These are phyloP conservation scores for Fragariocoptes setiger DNA, from an alignment of 1,140 invertebrate species.

Conservation along the genomic window DNA sequence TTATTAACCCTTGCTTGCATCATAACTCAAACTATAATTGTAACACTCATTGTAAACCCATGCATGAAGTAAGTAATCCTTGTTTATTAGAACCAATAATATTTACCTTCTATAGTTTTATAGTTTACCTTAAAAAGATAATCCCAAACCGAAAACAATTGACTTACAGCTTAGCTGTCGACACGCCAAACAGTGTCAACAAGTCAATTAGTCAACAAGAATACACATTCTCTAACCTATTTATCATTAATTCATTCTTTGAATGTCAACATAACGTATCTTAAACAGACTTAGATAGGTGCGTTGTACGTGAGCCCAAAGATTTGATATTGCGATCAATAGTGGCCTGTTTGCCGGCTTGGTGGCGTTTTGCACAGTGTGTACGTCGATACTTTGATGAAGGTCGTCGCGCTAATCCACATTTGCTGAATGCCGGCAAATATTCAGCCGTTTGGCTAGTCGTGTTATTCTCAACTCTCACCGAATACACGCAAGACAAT, in stretches of 20 bases:
- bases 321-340: conserved; percentile 28
- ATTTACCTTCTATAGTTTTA: too few species aligned
- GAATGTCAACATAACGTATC: too few species aligned
- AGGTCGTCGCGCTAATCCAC: conserved; percentile 22
- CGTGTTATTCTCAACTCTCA: conserved; percentile 47
- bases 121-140: too few species aligned
- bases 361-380: conserved; percentile 90
- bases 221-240: conserved; percentile 58
- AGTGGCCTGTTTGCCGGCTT: conserved; percentile 66
- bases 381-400: conserved; percentile 46
- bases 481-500: conserved; percentile 23
- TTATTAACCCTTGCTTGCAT: too few species aligned
- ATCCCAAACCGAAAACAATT: too few species aligned
- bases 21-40: too few species aligned
- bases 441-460: conserved; percentile 89
- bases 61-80: too few species aligned
- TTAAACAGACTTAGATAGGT: background rate
- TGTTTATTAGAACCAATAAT: too few species aligned
- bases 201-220: too few species aligned
- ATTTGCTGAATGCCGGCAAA: conserved; percentile 71
- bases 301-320: conserved; percentile 2
- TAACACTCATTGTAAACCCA: too few species aligned
- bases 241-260: conserved; percentile 19
- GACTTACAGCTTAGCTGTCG: too few species aligned
- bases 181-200: too few species aligned